Evolutionary conservation across 2,888 invertebrate genomes (phyloP).

Genomic region (Oscheius sp.): DNA sequence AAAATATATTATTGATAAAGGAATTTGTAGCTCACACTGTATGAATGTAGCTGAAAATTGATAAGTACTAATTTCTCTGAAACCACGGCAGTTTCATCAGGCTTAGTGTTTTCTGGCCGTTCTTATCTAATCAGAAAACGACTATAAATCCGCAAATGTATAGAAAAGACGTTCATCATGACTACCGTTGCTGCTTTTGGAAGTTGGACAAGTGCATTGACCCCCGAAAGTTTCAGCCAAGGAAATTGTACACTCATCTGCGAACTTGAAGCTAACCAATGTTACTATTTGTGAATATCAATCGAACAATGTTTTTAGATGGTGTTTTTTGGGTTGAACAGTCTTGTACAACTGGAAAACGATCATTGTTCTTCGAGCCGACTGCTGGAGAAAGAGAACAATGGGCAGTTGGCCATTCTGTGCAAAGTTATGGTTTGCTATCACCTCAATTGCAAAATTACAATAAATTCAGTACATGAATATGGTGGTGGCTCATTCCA

Average conservation of each 20-base stretch:
- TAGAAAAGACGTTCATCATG: slow-evolving; percentile 12
- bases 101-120: too few species aligned
- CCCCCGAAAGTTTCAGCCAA: slow-evolving; percentile 54
- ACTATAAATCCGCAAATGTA: too few species aligned
- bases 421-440: slow-evolving; percentile 38
- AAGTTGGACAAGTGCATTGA: slow-evolving; percentile 60
- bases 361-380: slow-evolving; percentile 44
- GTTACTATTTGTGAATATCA: slow-evolving; percentile 22
- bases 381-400: slow-evolving; percentile 32
- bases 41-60: too few species aligned
- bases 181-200: slow-evolving; percentile 53
- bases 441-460: too few species aligned
- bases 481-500: slow-evolving; percentile 75
- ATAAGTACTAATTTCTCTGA: too few species aligned
- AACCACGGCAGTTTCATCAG: too few species aligned
- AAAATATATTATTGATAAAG: too few species aligned
- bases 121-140: too few species aligned
- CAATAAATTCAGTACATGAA: slow-evolving; percentile 73
- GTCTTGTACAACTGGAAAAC: slow-evolving; percentile 57
- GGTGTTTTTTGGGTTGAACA: slow-evolving; percentile 65
- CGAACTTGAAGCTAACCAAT: slow-evolving; percentile 53
- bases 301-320: slow-evolving; percentile 29
- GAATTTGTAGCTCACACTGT: too few species aligned
- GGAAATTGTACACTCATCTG: slow-evolving; percentile 62
- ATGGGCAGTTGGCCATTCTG: slow-evolving; percentile 52